These are phyloP conservation scores for Hylaea fasciaria DNA, from an alignment of 2,888 invertebrate species.

Conservation along the genomic window DNA sequence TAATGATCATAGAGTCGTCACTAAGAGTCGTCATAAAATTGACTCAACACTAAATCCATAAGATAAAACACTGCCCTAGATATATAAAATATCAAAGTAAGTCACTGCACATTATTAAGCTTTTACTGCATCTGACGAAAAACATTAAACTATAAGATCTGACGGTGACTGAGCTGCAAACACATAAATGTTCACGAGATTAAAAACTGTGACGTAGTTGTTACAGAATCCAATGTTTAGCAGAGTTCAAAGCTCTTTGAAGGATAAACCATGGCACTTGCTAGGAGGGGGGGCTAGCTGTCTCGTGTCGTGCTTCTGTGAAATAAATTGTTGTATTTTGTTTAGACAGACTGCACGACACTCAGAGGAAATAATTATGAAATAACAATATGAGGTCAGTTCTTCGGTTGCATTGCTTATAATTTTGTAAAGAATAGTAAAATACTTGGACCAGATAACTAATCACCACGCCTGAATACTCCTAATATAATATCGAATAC, in stretches of 20 bases:
- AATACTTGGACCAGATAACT: too few relatives aligned
- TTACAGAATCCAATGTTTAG: slow-evolving; percentile 17
- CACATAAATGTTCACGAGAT: slow-evolving; percentile 8
- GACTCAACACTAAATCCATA: too few relatives aligned
- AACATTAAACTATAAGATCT: slow-evolving; percentile 7
- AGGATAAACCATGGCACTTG: slow-evolving; percentile 16
- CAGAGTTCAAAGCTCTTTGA: slow-evolving; percentile 25
- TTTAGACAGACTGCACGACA: not conserved
- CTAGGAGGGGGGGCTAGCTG: slow-evolving; percentile 2
- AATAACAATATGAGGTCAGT: too few relatives aligned
- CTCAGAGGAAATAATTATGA: too few relatives aligned
- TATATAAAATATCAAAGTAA: too few relatives aligned
- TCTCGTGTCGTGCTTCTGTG: not conserved
- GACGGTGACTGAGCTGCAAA: slow-evolving; percentile 7
- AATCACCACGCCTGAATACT: too few relatives aligned
- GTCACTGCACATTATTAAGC: not conserved
- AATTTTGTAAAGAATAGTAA: too few relatives aligned
- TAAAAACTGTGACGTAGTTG: slow-evolving; percentile 24
- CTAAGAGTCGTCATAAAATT: too few relatives aligned
- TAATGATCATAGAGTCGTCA: too few relatives aligned
- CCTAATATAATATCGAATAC: too few relatives aligned
- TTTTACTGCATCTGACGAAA: not conserved
- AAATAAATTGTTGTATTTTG: not conserved
- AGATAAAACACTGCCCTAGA: too few relatives aligned
- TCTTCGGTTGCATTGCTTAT: too few relatives aligned